Percentiles rank a stretch among this genome's conserved stretches.
Conservation (phyloP, 2,888 invertebrate species). For the Eupithecia centaureata region DNA sequence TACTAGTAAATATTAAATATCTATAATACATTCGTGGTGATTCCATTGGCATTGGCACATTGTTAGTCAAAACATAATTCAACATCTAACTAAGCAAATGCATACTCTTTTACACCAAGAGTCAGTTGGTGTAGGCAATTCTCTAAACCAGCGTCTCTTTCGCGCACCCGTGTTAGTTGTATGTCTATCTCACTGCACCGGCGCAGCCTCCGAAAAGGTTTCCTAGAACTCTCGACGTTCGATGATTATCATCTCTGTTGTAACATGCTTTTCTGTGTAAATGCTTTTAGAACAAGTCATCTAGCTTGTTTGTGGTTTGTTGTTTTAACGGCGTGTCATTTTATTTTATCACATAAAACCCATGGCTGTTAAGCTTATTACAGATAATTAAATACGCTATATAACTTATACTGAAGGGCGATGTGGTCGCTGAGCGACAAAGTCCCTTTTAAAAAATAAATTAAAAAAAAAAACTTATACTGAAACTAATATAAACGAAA, state of each 20-base stretch:
- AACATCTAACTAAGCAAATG: slow-evolving; percentile 21
- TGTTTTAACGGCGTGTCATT: neutral
- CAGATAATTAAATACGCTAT: too few relatives aligned
- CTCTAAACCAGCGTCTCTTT: slow-evolving; percentile 57
- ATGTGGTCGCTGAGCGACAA: too few relatives aligned
- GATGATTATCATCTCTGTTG: slow-evolving; percentile 55
- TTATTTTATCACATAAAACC: neutral
- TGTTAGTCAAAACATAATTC: neutral
- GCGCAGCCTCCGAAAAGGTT: slow-evolving; percentile 67
- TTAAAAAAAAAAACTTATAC: too few relatives aligned
- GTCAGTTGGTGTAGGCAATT: slow-evolving; percentile 67
- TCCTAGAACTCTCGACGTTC: slow-evolving; percentile 66
- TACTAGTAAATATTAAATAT: too few relatives aligned
- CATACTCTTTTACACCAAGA: slow-evolving; percentile 13
- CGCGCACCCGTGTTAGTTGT: slow-evolving; percentile 37
- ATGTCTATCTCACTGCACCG: slow-evolving; percentile 42
- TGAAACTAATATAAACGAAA: too few relatives aligned
- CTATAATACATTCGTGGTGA: too few relatives aligned
- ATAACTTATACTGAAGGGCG: too few relatives aligned
- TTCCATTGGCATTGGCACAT: too few relatives aligned
- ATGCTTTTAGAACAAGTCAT: slow-evolving; percentile 34
- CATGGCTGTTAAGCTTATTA: neutral
- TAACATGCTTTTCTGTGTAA: slow-evolving; percentile 62
- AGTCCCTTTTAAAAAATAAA: too few relatives aligned
- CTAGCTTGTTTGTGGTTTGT: neutral